Evolutionary conservation across 2,797 vertebrate species (phyloP).

Genomic region (Hylomyscus alleni): DNA sequence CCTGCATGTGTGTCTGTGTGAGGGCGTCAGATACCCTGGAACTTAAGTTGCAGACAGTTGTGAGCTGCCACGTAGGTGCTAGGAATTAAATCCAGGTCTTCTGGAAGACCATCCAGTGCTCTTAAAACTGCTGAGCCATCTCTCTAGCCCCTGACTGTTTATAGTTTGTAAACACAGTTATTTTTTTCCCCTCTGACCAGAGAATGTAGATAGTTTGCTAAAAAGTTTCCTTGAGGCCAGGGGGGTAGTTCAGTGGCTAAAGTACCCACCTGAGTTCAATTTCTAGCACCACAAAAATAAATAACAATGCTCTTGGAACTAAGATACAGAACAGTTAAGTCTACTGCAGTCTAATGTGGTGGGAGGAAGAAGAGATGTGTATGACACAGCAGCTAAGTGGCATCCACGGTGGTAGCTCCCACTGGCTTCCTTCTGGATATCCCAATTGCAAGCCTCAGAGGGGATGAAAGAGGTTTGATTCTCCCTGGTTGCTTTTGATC

Average conservation of each 20-base stretch:
- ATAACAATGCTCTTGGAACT: background rate
- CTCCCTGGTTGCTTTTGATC: background rate
- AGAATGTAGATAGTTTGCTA: background rate
- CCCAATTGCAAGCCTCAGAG: background rate
- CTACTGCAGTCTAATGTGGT: background rate
- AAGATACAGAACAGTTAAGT: background rate
- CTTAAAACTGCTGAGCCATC: background rate
- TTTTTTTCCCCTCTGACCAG: conserved; percentile 56
- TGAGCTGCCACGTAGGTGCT: background rate
- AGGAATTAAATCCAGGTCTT: background rate
- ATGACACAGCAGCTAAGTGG: background rate
- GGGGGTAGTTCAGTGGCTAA: background rate
- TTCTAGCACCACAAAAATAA: background rate
- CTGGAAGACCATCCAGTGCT: background rate
- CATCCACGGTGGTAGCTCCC: background rate
- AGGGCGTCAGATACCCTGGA: background rate
- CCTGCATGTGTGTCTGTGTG: background rate
- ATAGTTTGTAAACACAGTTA: background rate
- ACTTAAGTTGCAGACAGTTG: background rate
- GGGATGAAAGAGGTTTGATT: background rate
- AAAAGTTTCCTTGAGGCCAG: background rate
- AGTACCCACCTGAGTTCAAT: background rate
- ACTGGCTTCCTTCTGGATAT: background rate
- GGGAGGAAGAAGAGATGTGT: background rate
- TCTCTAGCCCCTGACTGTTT: background rate